Base-by-base conservation (phyloP, 2,888 invertebrate genomes). In the Mystacides longicornis region DNA sequence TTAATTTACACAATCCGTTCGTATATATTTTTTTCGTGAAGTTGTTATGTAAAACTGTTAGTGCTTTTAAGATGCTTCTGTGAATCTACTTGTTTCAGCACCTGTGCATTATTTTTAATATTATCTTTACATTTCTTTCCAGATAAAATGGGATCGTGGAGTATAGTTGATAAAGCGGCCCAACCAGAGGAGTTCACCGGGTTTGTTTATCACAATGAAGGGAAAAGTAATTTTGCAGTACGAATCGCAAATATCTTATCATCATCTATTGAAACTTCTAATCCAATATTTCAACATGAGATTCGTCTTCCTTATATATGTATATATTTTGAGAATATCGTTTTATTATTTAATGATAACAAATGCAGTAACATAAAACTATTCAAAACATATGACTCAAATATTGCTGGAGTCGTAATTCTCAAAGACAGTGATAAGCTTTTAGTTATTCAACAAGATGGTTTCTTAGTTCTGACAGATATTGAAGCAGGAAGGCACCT, bases 71-170 rank as follows among this genome's bases (percentile, higher is more conserved):
- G n/a, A n/a, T n/a, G n/a, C n/a, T n/a, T n/a, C n/a, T n/a, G n/a
- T n/a, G n/a, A n/a, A n/a, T n/a, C n/a, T n/a, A n/a, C n/a, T n/a
- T n/a, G n/a, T n/a, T n/a, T n/a, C n/a, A n/a, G n/a, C n/a, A n/a
- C n/a, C n/a, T n/a, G n/a, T n/a, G n/a, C n/a, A 27, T 27, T 27
- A 27, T 7, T 27, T 27, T 27, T 27, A 27, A 27, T 27, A 7
- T 7, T 27, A 5, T 27, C 11, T 7, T 27, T 11, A 27, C 27
- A 27, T 7, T 27, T 11, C 27, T 27, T 7, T 11, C 27, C n/a
- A n/a, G n/a, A n/a, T n/a, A n/a, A n/a, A n/a, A 60, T 58, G 60
- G 55, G 48, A 14, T 19, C 42, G 23, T 60, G 60, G 60, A 52
- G 37, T 20, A 22, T 60, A 9, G 50, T 60, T 5, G 60, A 60